Evolutionary conservation across 2,797 vertebrate genomes (phyloP), one percentile per base, ranked within the genome.

Genomic region (Thamnophis elegans): DNA sequence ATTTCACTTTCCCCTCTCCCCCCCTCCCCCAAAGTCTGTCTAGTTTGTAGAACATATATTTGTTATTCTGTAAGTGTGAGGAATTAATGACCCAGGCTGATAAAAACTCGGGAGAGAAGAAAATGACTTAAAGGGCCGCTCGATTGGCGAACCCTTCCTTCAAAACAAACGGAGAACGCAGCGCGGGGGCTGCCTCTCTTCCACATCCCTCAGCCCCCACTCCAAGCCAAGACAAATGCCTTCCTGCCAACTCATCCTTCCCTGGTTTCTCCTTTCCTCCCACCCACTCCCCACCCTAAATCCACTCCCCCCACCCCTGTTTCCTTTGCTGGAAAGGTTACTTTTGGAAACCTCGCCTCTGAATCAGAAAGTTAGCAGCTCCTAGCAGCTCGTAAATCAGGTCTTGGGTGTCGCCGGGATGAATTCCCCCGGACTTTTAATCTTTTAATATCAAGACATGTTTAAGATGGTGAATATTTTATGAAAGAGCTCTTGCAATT

Each of bases 301-400:
- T 22, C 25, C 78, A 87, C 20, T 25, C 22, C 16, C 42, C 14
- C 14, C 62, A 32, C 5, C 6, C 5, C 4, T 12, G 28, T 2
- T 90, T 90, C 94, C 93, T 95, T 93, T 87, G 68, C 68, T 78
- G 93, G 94, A 95, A 95, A 89, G 93, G 96, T 95, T 96, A 91
- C 94, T 93, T 92, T 96, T 94, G 95, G 93, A 95, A 96, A 0
- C 95, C 94, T 96, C 94, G 25, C 22, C 25, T 97, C 98, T 97
- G 97, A 98, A 98, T 98, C 97, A 96, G 88, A 95, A 97, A 95
- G 96, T 96, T 97, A 97, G 97, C 96, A 94, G 97, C 96, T 96
- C 96, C 94, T 97, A 98, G 97, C 98, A 98, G 98, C 97, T 98
- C 98, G 96, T 98, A 98, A 98, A 98, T 98, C 98, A 98, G 95